A percentile compares a stretch with the other conserved stretches of the same genome.
Evolutionary conservation across 2,797 vertebrate species (phyloP).

Genomic region (Hyperoplus immaculatus): DNA sequence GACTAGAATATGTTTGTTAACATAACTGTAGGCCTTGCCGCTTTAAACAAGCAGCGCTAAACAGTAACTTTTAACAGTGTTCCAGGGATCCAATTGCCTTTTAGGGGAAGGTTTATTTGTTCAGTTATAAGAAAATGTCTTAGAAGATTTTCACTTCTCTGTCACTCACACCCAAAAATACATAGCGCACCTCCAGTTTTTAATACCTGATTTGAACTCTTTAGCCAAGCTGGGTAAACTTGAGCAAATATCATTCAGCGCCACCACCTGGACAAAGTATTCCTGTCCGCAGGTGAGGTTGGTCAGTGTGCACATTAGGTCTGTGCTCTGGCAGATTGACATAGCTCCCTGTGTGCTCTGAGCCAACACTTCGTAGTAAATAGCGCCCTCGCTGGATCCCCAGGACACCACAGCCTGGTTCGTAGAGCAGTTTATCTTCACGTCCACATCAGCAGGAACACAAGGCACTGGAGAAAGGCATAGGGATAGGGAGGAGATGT

Average conservation of each 20-base stretch:
- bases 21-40: no score
- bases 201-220: slow-evolving; percentile 79
- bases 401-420: slow-evolving; percentile 79
- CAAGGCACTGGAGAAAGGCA: slow-evolving; percentile 80
- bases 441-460: slow-evolving; percentile 75
- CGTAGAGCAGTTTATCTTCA: slow-evolving; percentile 70
- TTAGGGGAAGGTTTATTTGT: no score
- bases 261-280: slow-evolving; percentile 80
- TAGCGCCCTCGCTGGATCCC: slow-evolving; percentile 76
- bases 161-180: no score
- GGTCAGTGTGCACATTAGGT: slow-evolving; percentile 66
- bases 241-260: slow-evolving; percentile 77
- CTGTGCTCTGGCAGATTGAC: slow-evolving; percentile 63
- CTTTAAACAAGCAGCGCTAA: no score
- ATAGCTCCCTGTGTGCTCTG: slow-evolving; percentile 32
- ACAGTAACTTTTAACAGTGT: no score
- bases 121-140: no score
- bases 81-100: no score
- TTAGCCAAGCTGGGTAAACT: slow-evolving; percentile 78
- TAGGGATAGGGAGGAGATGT: no score
- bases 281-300: slow-evolving; percentile 77
- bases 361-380: slow-evolving; percentile 74
- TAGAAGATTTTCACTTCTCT: no score
- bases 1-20: no score
- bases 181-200: not conserved